A percentile compares a stretch with the other conserved stretches of the same genome.
Conservation (phyloP, 2,113 vertebrate species). For the Rhineura floridana region DNA sequence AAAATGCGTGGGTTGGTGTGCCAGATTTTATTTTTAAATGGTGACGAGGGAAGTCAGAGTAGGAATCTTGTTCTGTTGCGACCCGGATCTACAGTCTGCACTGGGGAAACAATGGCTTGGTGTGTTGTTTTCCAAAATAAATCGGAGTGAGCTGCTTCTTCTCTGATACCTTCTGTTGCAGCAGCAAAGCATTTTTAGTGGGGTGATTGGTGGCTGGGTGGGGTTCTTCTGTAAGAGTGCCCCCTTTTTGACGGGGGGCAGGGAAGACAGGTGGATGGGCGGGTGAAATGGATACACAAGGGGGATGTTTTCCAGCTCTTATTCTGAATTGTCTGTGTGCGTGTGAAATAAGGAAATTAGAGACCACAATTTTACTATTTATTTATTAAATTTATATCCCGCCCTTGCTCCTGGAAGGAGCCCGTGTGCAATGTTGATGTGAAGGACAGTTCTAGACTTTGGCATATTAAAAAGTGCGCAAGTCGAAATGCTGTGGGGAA, state of each 20-base stretch:
- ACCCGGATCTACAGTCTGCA: neutral
- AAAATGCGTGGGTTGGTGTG: neutral
- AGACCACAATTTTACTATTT: too few species aligned
- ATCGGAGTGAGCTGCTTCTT: slow-evolving; percentile 5
- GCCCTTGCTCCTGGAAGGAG: too few species aligned
- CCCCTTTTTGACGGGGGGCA: too few species aligned
- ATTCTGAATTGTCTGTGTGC: neutral
- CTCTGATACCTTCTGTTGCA: neutral
- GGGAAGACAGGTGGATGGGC: too few species aligned
- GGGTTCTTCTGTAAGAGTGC: too few species aligned
- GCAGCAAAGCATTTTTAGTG: neutral
- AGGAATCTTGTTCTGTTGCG: neutral
- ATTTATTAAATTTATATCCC: too few species aligned
- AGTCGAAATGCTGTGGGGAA: slow-evolving; percentile 45
- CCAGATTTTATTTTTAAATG: too few species aligned
- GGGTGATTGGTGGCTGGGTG: too few species aligned
- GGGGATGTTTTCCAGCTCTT: neutral
- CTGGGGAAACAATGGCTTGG: neutral
- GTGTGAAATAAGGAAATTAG: neutral
- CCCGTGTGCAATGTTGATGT: neutral
- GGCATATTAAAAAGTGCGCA: slow-evolving; percentile 34
- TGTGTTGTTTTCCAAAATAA: neutral
- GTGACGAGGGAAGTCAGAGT: neutral
- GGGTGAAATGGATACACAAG: neutral
- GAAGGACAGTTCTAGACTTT: neutral